Base-by-base conservation (phyloP, 2,797 vertebrate genomes). In the Otolemur crassicaudatus region DNA sequence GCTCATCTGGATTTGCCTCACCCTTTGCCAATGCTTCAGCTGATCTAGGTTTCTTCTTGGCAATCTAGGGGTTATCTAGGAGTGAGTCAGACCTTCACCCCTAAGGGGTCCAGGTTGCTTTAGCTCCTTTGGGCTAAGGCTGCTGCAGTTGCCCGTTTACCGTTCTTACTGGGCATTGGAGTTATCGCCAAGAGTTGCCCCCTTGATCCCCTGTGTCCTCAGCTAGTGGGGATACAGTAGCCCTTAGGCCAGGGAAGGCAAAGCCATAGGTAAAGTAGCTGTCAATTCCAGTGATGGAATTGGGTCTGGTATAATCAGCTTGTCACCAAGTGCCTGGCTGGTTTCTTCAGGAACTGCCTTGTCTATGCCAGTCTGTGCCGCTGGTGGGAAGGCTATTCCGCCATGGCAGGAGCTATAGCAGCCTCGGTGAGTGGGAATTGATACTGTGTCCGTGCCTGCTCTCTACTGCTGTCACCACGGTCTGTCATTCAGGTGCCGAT, bases 251-350 rank as follows among this genome's bases (percentile, higher is more conserved):
- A 72, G 67, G 27, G 13, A 92, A 93, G 27, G 77, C 53, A 86
- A 93, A 94, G 22, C 79, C 84, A 27, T 56, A 31, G 40, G 13
- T 37, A 37, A 96, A 96, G 31, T 43, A 27, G n/a, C 7, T 77
- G 63, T 40, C 22, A 5, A 2, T 93, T 82, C 63, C 20, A 37
- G 13, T n/a, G 16, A 43, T 49, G 22, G 67, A 34, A 67, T 69
- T 91, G 58, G 63, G 27, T 79, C 23, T 86, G 89, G 53, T 93
- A 29, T 75, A 56, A 79, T 49, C 53, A 83, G 25, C 22, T 16
- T 65, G 75, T 14, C 31, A 63, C 17, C 34, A 23, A 34, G 2
- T 46, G 11, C 19, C 40, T 82, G 67, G 17, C 46, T 60, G 60
- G 43, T 91, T n/a, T 75, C 73, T 83, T 53, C 73, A 91, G 63